Conservation (phyloP, 2,797 vertebrate genomes). For the Malacoctenus gilli region DNA sequence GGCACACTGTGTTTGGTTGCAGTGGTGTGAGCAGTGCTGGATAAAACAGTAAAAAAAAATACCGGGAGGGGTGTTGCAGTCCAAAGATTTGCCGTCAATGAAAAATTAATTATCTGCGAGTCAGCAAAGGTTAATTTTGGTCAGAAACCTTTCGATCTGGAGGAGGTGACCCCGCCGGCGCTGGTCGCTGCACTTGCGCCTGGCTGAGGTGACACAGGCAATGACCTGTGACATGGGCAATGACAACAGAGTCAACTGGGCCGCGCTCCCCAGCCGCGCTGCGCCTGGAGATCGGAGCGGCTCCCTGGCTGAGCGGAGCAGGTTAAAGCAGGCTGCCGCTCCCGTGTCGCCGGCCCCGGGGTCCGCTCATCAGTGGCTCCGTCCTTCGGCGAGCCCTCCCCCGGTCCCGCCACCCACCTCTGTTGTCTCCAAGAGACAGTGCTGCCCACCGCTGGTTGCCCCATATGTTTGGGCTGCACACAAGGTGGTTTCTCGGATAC, state of each 20-base stretch:
- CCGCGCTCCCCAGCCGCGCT: slow-evolving; percentile 79
- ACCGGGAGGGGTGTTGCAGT: slow-evolving; percentile 43
- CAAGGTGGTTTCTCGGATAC: slow-evolving; percentile 99
- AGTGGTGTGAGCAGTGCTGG: slow-evolving; percentile 20
- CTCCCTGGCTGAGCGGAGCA: slow-evolving; percentile 64
- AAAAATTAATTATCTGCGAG: slow-evolving; percentile 95
- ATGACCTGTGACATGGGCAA: slow-evolving; percentile 92
- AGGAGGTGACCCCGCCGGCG: slow-evolving; percentile 85
- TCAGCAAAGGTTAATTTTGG: slow-evolving; percentile 94
- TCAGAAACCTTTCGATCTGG: slow-evolving; percentile 91
- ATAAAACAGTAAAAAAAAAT: slow-evolving; percentile 9
- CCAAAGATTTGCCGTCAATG: slow-evolving; percentile 86
- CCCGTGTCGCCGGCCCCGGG: slow-evolving; percentile 57
- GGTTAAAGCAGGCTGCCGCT: slow-evolving; percentile 53
- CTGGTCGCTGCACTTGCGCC: slow-evolving; percentile 83
- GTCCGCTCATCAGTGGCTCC: slow-evolving; percentile 46
- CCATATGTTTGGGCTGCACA: slow-evolving; percentile 97
- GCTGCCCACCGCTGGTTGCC: slow-evolving; percentile 89
- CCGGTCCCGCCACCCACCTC: slow-evolving; percentile 68
- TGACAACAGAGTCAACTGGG: slow-evolving; percentile 87
- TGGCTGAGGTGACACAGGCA: slow-evolving; percentile 82
- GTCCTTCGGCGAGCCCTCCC: slow-evolving; percentile 62
- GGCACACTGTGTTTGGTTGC: slow-evolving; percentile 21
- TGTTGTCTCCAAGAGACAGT: slow-evolving; percentile 81
- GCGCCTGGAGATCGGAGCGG: slow-evolving; percentile 77